Conservation (phyloP, 2,797 vertebrate genomes). For the Cyprinodon diabolis region DNA sequence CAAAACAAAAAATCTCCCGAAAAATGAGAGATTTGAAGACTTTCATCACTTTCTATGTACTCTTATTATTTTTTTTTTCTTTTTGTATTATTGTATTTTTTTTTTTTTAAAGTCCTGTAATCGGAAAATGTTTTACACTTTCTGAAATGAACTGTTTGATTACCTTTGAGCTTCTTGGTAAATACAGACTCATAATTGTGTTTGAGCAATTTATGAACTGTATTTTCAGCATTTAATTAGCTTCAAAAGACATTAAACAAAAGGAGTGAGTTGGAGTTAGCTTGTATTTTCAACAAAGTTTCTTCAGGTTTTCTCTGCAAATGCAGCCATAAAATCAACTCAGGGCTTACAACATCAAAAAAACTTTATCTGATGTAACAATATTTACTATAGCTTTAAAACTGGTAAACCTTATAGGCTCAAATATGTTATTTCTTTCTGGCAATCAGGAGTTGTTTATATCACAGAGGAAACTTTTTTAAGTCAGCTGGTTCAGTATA, state of each 20-base stretch:
- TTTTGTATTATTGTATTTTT: constrained; percentile 27
- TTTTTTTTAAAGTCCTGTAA: constrained; percentile 32
- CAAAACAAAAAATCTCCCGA: constrained; percentile 32
- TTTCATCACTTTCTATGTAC: constrained; percentile 43
- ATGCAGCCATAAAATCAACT: constrained; percentile 4
- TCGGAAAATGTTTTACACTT: constrained; percentile 49
- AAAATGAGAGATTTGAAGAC: constrained; percentile 45
- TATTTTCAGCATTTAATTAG: constrained; percentile 40
- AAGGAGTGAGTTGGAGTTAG: constrained; percentile 10
- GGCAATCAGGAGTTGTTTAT: neutral
- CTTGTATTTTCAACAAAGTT: neutral
- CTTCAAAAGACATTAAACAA: constrained; percentile 31
- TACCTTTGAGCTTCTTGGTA: constrained; percentile 31
- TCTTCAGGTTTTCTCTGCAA: constrained; percentile 11
- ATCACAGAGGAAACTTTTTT: constrained; percentile 2
- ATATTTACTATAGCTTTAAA: constrained; percentile 4
- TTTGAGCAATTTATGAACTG: constrained; percentile 21
- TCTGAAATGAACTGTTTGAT: constrained; percentile 8
- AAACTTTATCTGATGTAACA: neutral
- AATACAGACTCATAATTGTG: constrained; percentile 17
- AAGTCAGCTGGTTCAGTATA: neutral
- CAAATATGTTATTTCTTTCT: neutral
- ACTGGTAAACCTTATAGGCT: neutral
- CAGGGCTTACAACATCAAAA: constrained; percentile 1
- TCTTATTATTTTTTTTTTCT: constrained; percentile 52